A percentile compares a stretch with the other conserved stretches of the same genome.
phyloP scores from a whole-genome alignment of 2,888 invertebrate genomes.

The Synanthedon vespiformis region DNA sequence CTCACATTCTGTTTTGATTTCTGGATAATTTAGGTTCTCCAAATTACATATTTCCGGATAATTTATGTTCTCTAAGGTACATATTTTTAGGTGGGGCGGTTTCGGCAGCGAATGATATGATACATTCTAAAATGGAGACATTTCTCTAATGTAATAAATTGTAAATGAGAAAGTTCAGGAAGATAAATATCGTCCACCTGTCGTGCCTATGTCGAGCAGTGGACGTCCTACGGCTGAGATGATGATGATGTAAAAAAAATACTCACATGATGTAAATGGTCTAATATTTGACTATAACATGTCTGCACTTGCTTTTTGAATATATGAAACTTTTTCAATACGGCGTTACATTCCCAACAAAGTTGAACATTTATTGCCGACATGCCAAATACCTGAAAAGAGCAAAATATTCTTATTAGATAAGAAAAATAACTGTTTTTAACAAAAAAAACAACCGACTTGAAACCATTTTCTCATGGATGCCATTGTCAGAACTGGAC shows the following conservation, averaged over 20 bases:
- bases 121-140: neutral
- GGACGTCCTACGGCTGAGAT: too few species aligned
- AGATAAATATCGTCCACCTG: too few species aligned
- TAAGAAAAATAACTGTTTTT: too few species aligned
- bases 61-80: neutral
- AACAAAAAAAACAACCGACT: too few species aligned
- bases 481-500: too few species aligned
- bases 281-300: constrained; percentile 26
- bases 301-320: constrained; percentile 33
- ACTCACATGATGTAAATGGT: constrained; percentile 18
- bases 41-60: neutral
- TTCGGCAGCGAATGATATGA: neutral
- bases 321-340: constrained; percentile 20
- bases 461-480: too few species aligned
- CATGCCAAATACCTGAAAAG: constrained; percentile 20
- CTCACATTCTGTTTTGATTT: neutral
- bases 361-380: constrained; percentile 19
- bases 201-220: too few species aligned
- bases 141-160: neutral
- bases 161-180: too few species aligned
- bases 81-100: neutral
- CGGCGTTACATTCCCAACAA: constrained; percentile 48
- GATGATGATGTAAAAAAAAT: too few species aligned
- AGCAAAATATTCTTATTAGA: neutral
- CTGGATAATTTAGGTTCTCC: neutral